These are phyloP conservation scores for Cataglyphis rosenhaueri DNA, from an alignment of 2,888 invertebrate genomes.

Conservation along the genomic window DNA sequence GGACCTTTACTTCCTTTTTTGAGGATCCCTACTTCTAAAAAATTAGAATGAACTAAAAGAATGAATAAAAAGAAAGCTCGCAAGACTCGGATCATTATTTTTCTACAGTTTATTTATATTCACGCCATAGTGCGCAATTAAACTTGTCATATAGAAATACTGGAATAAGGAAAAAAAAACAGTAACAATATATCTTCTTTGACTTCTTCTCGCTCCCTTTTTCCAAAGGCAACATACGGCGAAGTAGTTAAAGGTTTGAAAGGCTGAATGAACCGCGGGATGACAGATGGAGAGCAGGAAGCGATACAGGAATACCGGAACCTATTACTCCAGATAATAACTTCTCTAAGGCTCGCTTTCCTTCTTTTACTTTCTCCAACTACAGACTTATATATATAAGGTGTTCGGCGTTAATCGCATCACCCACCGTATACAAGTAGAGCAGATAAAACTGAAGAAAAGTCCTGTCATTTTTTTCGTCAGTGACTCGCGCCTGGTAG, in stretches of 20 bases:
- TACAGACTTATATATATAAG: slow-evolving; percentile 33
- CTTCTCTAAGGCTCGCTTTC: slow-evolving; percentile 77
- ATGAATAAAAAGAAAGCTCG: no score
- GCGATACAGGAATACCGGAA: slow-evolving; percentile 77
- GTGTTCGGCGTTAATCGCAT: no score
- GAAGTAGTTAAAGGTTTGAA: slow-evolving; percentile 19
- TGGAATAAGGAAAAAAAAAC: neutral
- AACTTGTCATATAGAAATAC: neutral
- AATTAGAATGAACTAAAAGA: no score
- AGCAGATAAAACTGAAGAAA: no score
- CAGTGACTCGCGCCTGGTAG: no score
- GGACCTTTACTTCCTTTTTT: no score
- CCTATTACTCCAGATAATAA: slow-evolving; percentile 80
- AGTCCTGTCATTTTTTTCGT: no score
- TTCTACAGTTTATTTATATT: no score
- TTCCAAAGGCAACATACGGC: slow-evolving; percentile 31
- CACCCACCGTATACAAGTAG: no score
- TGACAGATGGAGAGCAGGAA: slow-evolving; percentile 77
- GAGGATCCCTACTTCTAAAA: no score
- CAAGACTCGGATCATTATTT: no score
- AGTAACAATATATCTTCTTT: slow-evolving; percentile 39
- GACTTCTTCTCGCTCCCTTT: neutral
- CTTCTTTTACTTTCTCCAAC: slow-evolving; percentile 77
- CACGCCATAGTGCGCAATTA: neutral
- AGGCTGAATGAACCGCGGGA: slow-evolving; percentile 61